These are phyloP conservation scores for Synergus umbraculus DNA, from an alignment of 2,888 invertebrate species.

Conservation along the genomic window DNA sequence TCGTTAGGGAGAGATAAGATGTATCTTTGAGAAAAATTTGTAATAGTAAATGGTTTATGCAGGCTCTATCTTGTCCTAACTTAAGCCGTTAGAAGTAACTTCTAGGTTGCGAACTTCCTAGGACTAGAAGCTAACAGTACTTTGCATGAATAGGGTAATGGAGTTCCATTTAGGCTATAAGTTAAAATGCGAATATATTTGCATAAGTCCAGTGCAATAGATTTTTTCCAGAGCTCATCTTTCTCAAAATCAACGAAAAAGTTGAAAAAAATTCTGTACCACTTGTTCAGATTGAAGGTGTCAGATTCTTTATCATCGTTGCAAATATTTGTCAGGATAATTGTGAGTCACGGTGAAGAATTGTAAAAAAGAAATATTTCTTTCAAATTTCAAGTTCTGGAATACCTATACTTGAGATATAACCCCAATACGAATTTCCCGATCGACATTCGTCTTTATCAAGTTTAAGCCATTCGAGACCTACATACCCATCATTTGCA, in stretches of 20 bases:
- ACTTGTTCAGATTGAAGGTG: background rate
- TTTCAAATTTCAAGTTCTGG: background rate
- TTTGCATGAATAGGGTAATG: constrained; percentile 32
- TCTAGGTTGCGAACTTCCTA: constrained; percentile 24
- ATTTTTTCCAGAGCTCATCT: background rate
- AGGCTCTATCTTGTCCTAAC: constrained; percentile 37
- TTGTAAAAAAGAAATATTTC: background rate
- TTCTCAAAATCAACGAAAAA: background rate
- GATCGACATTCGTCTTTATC: constrained; percentile 32
- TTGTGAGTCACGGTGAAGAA: background rate
- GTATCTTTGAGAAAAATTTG: background rate
- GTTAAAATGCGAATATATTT: constrained; percentile 14
- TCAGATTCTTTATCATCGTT: background rate
- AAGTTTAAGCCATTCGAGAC: constrained; percentile 26
- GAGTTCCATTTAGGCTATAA: constrained; percentile 25
- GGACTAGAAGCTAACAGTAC: constrained; percentile 8
- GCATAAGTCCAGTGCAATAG: constrained; percentile 13
- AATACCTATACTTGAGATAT: background rate
- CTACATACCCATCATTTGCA: constrained; percentile 21
- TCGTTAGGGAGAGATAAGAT: background rate
- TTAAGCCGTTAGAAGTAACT: constrained; percentile 27
- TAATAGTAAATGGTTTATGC: constrained; percentile 11
- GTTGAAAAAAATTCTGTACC: background rate
- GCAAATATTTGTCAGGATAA: background rate
- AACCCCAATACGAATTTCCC: constrained; percentile 6